Base-by-base conservation (phyloP, 2,113 vertebrate species). In the Osmerus mordax region DNA sequence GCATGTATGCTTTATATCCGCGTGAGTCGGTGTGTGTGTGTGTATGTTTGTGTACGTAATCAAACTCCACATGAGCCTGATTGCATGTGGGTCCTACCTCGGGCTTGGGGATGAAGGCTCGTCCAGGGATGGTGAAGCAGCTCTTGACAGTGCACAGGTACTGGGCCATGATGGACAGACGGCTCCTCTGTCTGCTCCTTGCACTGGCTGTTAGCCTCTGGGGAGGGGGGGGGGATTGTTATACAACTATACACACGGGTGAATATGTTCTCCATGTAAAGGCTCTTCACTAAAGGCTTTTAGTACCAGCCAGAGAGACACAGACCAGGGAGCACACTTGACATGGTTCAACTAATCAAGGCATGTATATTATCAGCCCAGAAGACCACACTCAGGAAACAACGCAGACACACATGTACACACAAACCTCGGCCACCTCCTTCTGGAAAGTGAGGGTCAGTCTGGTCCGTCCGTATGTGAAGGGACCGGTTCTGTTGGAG, bases 391-490 rank as follows among this genome's bases (percentile, higher is more conserved):
- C 25, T 28, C 25, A 28, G 58, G 32, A 68, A 41, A 56, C 15
- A 13, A 14, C 0, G 29, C 15, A 65, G 5, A 12, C 8, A 51
- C 55, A 3, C 11, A 51, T 14, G 9, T 15, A 76, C 73, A 82
- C 90, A 82, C 90, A 77, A 83, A 98, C 97, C 94, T 99, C 95
- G 16, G 92, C 96, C n/a, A 99, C 95, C 86, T 99, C 97, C 62
- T 97, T 96, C 90, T 99, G 97, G 83, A 99, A 99, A n/a, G 97
- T 98, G 82, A 99, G 87, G 0, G 94, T 98, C 91, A 99, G 95
- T 70, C 73, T 93, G 0, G 95, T 97, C 72, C 97, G 95, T 64
- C 97, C 97, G 3, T 92, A 98, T 32, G 15, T 3, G 60, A 99
- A 99, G 61, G 96, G 96, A 2, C 97, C 97, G 0, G 89, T 89